Conservation (phyloP, 1,140 invertebrate genomes). For the Aporrectodea caliginosa region DNA sequence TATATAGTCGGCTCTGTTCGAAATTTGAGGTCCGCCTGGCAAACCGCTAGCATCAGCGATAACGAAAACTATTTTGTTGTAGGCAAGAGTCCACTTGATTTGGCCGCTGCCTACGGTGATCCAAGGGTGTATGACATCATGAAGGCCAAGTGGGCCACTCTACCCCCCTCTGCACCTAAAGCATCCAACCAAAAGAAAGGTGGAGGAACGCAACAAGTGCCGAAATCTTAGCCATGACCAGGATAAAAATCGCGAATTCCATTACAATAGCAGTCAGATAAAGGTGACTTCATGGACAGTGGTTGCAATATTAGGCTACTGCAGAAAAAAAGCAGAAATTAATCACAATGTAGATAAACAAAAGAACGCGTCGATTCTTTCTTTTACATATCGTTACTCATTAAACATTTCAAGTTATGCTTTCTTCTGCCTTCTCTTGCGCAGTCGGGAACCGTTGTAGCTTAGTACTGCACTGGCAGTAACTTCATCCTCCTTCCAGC, state of each 20-base stretch:
- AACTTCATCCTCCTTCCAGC: too few relatives aligned
- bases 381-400: too few relatives aligned
- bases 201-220: too few relatives aligned
- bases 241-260: background rate
- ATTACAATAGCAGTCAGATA: background rate
- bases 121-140: slow-evolving; percentile 47
- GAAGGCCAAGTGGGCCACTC: slow-evolving; percentile 50
- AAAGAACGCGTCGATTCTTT: too few relatives aligned
- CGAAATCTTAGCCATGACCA: background rate
- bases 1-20: too few relatives aligned
- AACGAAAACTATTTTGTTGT: slow-evolving; percentile 15
- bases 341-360: too few relatives aligned
- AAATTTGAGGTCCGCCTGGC: too few relatives aligned
- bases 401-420: too few relatives aligned
- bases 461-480: too few relatives aligned
- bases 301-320: background rate
- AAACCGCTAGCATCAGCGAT: background rate
- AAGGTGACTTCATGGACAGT: background rate
- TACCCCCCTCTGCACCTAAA: slow-evolving; percentile 37
- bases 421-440: too few relatives aligned
- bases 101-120: slow-evolving; percentile 51
- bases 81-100: slow-evolving; percentile 52
- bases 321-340: too few relatives aligned
- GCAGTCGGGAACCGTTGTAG: too few relatives aligned
- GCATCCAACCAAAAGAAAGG: background rate